A percentile compares a stretch with the other conserved stretches of the same genome.
Evolutionary conservation across 2,113 vertebrate species (phyloP).

Genomic region (Oxygymnocypris stewartii): DNA sequence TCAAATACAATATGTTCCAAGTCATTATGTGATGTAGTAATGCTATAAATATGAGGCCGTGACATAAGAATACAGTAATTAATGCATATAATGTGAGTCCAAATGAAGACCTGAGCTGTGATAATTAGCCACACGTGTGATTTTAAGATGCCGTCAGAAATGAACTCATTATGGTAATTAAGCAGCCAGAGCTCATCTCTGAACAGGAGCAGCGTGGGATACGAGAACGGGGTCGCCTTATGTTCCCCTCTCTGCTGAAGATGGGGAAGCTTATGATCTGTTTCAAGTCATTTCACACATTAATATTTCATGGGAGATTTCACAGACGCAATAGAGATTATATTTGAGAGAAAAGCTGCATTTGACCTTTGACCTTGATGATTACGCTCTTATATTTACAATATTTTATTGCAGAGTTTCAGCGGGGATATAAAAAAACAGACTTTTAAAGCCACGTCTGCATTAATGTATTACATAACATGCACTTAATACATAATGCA

Average conservation of each 20-base stretch:
- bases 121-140: slow-evolving; percentile 36
- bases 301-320: slow-evolving; percentile 11
- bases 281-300: slow-evolving; percentile 8
- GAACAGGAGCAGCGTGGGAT: slow-evolving; percentile 15
- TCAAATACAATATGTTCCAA: neutral
- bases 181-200: slow-evolving; percentile 8
- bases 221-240: neutral
- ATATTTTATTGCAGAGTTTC: neutral
- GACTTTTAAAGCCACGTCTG: neutral
- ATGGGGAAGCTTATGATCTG: slow-evolving; percentile 10
- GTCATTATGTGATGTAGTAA: neutral
- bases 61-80: neutral
- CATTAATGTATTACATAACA: slow-evolving; percentile 6
- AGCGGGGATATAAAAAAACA: neutral
- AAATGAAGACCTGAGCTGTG: slow-evolving; percentile 7
- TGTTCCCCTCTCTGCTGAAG: neutral
- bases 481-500: neutral
- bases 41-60: neutral
- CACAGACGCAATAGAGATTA: neutral
- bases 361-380: slow-evolving; percentile 13
- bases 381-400: neutral
- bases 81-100: neutral
- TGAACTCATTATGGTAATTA: slow-evolving; percentile 43
- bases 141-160: slow-evolving; percentile 35
- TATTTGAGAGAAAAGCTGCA: neutral